These are phyloP conservation scores for Eufriesea mexicana DNA, from an alignment of 1,140 invertebrate genomes.

Conservation along the genomic window DNA sequence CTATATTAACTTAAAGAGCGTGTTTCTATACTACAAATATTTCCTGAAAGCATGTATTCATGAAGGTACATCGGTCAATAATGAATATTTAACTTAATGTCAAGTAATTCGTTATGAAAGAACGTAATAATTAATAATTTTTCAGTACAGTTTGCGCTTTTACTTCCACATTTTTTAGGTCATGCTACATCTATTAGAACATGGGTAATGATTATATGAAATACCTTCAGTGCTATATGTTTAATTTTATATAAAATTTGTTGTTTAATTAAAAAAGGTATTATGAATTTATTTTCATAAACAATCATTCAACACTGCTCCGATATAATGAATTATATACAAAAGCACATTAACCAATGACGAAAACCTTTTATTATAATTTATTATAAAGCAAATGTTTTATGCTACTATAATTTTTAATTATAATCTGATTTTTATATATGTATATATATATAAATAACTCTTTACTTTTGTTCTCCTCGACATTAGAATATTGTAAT, in stretches of 20 bases:
- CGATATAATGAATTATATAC: slow-evolving; percentile 45
- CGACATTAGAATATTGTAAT: slow-evolving; percentile 23
- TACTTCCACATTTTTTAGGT: slow-evolving; percentile 34
- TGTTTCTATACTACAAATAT: slow-evolving; percentile 19
- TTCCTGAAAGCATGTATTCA: slow-evolving; percentile 19
- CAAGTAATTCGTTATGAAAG: slow-evolving; percentile 9
- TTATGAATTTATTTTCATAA: neutral
- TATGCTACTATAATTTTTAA: slow-evolving; percentile 18
- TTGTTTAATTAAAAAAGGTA: slow-evolving; percentile 28
- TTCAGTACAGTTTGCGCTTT: slow-evolving; percentile 32
- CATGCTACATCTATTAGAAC: slow-evolving; percentile 35
- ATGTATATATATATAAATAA: slow-evolving; percentile 20
- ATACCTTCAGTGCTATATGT: slow-evolving; percentile 32
- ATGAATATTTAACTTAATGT: slow-evolving; percentile 6
- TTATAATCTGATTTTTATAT: neutral
- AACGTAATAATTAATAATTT: slow-evolving; percentile 8
- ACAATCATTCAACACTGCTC: slow-evolving; percentile 31
- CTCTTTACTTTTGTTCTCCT: slow-evolving; percentile 2
- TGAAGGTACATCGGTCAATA: slow-evolving; percentile 21
- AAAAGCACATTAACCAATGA: slow-evolving; percentile 39
- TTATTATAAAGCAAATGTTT: neutral
- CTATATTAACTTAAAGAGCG: slow-evolving; percentile 29
- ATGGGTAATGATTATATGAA: slow-evolving; percentile 44
- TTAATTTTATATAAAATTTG: slow-evolving; percentile 40
- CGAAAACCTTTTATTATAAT: neutral